These are phyloP conservation scores for Tetrax tetrax DNA, from an alignment of 2,113 vertebrate species.

Conservation along the genomic window DNA sequence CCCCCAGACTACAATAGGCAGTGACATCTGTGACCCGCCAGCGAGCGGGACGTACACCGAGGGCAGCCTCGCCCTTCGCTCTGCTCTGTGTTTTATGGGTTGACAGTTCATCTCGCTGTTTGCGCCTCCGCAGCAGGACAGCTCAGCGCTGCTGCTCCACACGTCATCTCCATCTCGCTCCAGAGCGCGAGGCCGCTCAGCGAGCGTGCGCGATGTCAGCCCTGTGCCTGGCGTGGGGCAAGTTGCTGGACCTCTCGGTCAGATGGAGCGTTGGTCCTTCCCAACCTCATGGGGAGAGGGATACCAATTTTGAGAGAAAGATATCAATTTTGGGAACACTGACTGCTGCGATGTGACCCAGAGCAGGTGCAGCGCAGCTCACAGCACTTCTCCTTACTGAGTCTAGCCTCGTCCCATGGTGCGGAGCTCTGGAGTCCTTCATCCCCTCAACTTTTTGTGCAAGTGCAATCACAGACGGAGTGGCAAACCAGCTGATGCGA, in stretches of 20 bases:
- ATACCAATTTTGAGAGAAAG: neutral
- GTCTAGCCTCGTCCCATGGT: rapidly evolving
- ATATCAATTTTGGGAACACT: rapidly evolving
- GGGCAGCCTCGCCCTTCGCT: neutral
- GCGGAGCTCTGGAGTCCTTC: neutral
- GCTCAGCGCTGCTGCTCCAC: neutral
- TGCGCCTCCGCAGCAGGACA: neutral
- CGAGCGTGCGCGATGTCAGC: rapidly evolving
- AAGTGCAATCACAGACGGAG: neutral
- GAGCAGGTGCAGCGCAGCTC: neutral
- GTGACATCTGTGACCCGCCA: neutral
- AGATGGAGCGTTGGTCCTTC: neutral
- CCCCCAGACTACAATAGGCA: neutral
- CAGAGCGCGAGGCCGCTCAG: rapidly evolving
- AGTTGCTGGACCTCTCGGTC: no score
- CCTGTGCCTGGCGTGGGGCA: rapidly evolving
- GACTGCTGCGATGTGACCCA: rapidly evolving
- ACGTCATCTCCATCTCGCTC: neutral
- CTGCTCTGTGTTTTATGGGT: neutral
- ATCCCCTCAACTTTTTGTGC: rapidly evolving
- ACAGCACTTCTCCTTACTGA: neutral
- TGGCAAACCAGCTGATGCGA: neutral
- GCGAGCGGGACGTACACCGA: rapidly evolving
- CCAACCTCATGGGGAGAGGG: rapidly evolving
- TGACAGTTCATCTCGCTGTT: neutral